Evolutionary conservation across 2,113 vertebrate species (phyloP), one percentile per base, ranked within the genome.

Genomic region (Chlamydotis undulata): DNA sequence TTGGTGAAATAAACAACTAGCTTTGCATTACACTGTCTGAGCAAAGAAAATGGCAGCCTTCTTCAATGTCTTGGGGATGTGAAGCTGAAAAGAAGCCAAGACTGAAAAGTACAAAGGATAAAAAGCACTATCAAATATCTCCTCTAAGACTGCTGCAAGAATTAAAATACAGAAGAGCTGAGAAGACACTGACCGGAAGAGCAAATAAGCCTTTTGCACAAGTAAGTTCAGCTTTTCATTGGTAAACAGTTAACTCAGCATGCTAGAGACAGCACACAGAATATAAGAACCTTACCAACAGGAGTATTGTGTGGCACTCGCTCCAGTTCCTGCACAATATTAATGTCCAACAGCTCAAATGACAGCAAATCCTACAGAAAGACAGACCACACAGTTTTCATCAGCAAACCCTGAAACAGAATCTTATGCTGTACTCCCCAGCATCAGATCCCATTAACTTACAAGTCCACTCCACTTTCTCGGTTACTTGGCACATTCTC

Each of bases 301-400:
- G 99, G 99, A 74, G 98, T 99, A 90, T 99, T 99, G 87, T 99
- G 98, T n/a, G 99, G 99, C 52, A 99, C 99, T 87, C 98, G 98
- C 97, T 99, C 99, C 97, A 99, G 83, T 87, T 99, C 99, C 93
- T 99, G 99, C 55, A 99, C 99, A 94, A 99, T 99, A 95, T 99
- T 99, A 78, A 99, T 99, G 94, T 99, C 99, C 97, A 99, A 90
- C 83, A 99, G 95, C 97, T 99, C 99, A 96, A 99, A 99, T 29
- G 99, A 99, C 63, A 99, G 98, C 60, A 99, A 98, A 95, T 99
- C 99, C 99, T 99, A 60, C 55, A 86, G 61, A 53, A 79, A 83
- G 31, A 60, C 81, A 83, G 41, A 90, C 14, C 33, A 94, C 1
- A 53, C 1, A 53, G 71, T 16, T 83, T n/a, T 50, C 56, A 64